These are phyloP conservation scores for Miniopterus natalensis DNA, from an alignment of 2,113 vertebrate species.

Conservation along the genomic window DNA sequence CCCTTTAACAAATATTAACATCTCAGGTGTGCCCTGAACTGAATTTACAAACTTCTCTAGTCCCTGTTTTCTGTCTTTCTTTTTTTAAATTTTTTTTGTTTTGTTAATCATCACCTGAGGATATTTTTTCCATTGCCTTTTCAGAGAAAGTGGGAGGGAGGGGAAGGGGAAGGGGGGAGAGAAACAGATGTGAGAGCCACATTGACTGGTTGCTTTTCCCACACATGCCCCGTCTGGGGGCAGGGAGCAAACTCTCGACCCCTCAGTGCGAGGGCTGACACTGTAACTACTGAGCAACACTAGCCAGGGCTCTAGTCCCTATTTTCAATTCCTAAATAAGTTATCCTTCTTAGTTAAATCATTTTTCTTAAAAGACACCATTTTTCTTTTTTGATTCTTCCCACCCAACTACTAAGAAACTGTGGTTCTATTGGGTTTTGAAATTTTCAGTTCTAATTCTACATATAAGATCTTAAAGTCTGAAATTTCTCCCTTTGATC, in stretches of 20 bases:
- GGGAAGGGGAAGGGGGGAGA: no score
- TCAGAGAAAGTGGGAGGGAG: no score
- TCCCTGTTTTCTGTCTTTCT: no score
- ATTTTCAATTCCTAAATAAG: not conserved
- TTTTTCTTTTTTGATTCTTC: not conserved
- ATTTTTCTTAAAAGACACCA: not conserved
- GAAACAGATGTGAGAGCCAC: no score
- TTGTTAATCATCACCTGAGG: no score
- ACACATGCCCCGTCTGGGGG: no score
- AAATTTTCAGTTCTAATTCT: slow-evolving; percentile 4
- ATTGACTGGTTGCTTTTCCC: no score
- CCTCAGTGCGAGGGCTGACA: no score
- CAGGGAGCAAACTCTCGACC: no score
- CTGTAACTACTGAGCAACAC: no score
- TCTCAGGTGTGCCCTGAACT: not conserved
- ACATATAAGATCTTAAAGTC: not conserved
- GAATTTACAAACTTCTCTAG: not conserved
- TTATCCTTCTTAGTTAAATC: not conserved
- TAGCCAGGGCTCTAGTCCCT: not conserved
- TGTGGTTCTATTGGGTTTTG: not conserved
- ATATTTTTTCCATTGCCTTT: no score
- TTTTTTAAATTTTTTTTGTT: no score
- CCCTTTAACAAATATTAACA: not conserved
- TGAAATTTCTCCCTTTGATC: slow-evolving; percentile 19
- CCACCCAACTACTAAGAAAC: not conserved